A percentile compares a stretch with the other conserved stretches of the same genome.
Evolutionary conservation across 2,797 vertebrate species (phyloP).

Genomic region (Mormyrops attenuatus): DNA sequence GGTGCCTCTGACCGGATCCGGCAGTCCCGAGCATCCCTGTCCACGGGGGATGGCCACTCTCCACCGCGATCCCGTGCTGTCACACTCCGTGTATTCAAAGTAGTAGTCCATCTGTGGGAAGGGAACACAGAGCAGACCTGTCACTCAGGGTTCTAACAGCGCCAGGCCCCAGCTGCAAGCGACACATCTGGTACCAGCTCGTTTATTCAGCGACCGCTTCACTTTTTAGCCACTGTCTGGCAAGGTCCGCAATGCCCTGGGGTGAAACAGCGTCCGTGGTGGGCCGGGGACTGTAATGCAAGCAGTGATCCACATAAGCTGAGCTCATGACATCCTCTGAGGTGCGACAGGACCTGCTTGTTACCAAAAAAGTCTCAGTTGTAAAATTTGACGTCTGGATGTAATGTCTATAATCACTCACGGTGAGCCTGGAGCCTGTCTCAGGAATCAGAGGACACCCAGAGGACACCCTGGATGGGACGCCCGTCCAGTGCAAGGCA

Average conservation of each 20-base stretch:
- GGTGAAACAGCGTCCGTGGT: not conserved
- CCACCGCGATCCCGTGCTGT: slow-evolving; percentile 91
- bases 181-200: not conserved
- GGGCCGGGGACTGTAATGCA: not conserved
- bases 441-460: not conserved
- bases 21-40: slow-evolving; percentile 76
- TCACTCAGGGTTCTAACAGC: not conserved
- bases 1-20: slow-evolving; percentile 86
- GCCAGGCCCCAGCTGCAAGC: not conserved
- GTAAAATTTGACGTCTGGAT: not conserved
- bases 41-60: slow-evolving; percentile 86
- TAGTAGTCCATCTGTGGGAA: slow-evolving; percentile 85
- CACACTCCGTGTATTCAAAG: slow-evolving; percentile 96
- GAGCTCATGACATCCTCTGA: not conserved
- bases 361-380: not conserved
- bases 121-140: slow-evolving; percentile 40
- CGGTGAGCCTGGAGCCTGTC: not conserved
- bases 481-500: not conserved
- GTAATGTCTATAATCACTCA: not conserved
- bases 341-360: not conserved
- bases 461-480: not conserved
- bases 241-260: not conserved
- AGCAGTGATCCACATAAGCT: not conserved
- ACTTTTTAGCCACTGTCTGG: not conserved
- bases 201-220: too few relatives aligned